Evolutionary conservation across 2,797 vertebrate genomes (phyloP).

Genomic region (Phataginus tetradactyla): DNA sequence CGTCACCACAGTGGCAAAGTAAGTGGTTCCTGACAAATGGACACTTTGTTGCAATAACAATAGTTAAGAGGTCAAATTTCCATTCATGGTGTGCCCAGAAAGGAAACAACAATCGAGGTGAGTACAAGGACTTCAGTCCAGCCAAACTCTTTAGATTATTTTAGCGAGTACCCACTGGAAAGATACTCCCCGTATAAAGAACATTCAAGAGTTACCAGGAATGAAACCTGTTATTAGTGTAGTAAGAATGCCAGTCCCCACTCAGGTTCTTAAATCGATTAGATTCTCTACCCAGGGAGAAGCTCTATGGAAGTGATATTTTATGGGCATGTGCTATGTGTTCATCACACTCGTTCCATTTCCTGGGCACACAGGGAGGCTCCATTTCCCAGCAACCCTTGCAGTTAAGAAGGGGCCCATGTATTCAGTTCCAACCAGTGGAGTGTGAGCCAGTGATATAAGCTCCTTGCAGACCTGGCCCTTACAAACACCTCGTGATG

Average conservation of each 20-base stretch:
- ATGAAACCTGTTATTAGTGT: constrained; percentile 12
- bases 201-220: background rate
- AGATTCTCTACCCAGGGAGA: constrained; percentile 55
- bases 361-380: background rate
- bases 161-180: constrained; percentile 60
- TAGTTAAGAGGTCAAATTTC: background rate
- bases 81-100: background rate
- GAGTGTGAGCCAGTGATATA: background rate
- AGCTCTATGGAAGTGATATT: constrained; percentile 30
- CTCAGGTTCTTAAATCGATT: constrained; percentile 43
- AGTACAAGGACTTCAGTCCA: constrained; percentile 64
- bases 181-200: constrained; percentile 53
- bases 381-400: background rate
- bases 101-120: constrained; percentile 34
- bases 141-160: constrained; percentile 59
- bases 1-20: background rate
- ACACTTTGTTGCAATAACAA: background rate
- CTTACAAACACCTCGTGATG: background rate
- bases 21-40: background rate
- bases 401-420: constrained; percentile 2
- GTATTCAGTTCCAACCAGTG: background rate
- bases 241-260: constrained; percentile 57
- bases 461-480: background rate
- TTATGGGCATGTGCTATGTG: constrained; percentile 25
- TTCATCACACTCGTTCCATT: background rate